A percentile compares a stretch with the other conserved stretches of the same genome.
Conservation (phyloP, 1,140 invertebrate genomes). For the Drosophila azteca region DNA sequence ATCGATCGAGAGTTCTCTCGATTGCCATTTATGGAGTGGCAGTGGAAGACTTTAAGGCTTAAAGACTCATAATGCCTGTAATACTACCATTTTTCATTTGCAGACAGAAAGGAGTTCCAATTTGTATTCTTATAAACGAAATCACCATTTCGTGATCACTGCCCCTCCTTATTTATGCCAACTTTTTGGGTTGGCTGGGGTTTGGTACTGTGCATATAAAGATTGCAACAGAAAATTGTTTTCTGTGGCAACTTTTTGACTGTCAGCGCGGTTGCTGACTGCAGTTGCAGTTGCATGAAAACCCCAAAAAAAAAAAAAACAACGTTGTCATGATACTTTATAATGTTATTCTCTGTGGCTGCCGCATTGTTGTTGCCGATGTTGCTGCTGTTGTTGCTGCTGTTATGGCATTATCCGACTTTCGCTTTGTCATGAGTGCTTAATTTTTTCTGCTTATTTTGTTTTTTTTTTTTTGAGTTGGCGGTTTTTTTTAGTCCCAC, state of each 20-base stretch:
- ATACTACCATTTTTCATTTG: too few species aligned
- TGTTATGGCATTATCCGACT: conserved; percentile 67
- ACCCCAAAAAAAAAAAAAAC: neutral
- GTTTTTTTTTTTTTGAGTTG: neutral
- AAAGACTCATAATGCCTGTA: too few species aligned
- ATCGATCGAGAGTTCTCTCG: too few species aligned
- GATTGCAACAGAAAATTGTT: conserved; percentile 25
- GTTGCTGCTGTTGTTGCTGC: conserved; percentile 20
- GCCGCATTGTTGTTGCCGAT: conserved; percentile 8
- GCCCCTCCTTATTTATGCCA: too few species aligned
- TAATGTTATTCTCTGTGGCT: conserved; percentile 39
- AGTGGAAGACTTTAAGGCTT: too few species aligned
- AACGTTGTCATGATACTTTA: conserved; percentile 53
- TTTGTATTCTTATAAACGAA: too few species aligned
- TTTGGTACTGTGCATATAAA: too few species aligned
- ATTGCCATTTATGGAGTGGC: too few species aligned
- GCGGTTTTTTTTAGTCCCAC: neutral
- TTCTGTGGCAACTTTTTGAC: conserved; percentile 66
- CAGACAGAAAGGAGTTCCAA: too few species aligned
- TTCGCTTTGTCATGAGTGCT: conserved; percentile 67
- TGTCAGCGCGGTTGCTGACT: conserved; percentile 19
- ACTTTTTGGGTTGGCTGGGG: too few species aligned
- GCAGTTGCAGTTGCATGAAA: conserved; percentile 22
- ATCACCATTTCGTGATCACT: too few species aligned
- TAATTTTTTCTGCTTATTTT: conserved; percentile 28